phyloP scores from a whole-genome alignment of 2,113 vertebrate genomes.

The Lucifuga dentata region DNA sequence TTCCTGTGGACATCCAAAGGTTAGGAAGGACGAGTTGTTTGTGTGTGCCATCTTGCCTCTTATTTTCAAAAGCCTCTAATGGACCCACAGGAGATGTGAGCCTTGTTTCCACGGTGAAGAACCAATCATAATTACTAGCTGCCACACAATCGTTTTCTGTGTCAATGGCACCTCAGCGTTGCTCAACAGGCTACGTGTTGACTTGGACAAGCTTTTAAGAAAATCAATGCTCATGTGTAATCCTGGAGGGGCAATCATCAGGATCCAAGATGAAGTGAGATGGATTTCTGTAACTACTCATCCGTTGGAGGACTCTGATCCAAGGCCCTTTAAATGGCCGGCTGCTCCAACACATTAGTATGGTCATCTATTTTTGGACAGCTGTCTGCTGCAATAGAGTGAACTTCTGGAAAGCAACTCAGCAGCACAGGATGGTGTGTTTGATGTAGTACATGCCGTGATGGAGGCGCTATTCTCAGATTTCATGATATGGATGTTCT shows the following conservation, averaged over 20 bases:
- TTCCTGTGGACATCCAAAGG: slow-evolving; percentile 54
- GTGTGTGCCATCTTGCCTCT: slow-evolving; percentile 27
- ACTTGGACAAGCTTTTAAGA: slow-evolving; percentile 43
- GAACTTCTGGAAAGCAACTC: slow-evolving; percentile 19
- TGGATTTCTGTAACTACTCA: slow-evolving; percentile 51
- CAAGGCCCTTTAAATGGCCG: slow-evolving; percentile 43
- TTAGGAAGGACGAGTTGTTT: slow-evolving; percentile 49
- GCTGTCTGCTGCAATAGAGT: slow-evolving; percentile 31
- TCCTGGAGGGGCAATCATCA: slow-evolving; percentile 49
- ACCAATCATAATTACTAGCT: slow-evolving; percentile 51
- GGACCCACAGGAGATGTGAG: slow-evolving; percentile 31
- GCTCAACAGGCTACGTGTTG: slow-evolving; percentile 39
- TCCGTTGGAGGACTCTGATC: slow-evolving; percentile 29
- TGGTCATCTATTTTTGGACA: slow-evolving; percentile 35
- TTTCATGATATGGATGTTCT: slow-evolving; percentile 2
- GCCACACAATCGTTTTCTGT: slow-evolving; percentile 37
- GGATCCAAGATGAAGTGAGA: slow-evolving; percentile 51
- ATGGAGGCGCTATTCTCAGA: slow-evolving; percentile 2
- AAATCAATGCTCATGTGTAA: slow-evolving; percentile 51
- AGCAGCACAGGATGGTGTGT: not conserved
- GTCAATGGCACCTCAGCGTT: slow-evolving; percentile 33
- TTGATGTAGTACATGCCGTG: slow-evolving; percentile 14
- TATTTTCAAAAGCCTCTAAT: slow-evolving; percentile 56
- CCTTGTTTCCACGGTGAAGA: slow-evolving; percentile 42
- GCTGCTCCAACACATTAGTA: slow-evolving; percentile 39